A percentile compares a stretch with the other conserved stretches of the same genome.
Conservation (phyloP, 1,140 invertebrate genomes). For the Planococcus citri region DNA sequence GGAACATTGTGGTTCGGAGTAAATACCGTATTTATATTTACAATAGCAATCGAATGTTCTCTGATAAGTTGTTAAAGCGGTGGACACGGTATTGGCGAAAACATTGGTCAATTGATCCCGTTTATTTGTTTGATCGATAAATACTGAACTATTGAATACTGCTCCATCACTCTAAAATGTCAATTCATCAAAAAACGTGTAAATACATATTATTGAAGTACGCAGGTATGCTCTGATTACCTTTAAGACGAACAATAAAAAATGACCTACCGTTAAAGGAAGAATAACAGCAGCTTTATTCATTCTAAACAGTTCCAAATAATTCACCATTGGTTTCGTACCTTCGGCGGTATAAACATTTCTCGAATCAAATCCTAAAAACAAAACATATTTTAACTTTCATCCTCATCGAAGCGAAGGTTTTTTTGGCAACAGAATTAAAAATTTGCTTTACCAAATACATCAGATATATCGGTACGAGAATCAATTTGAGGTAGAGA, state of each 20-base stretch:
- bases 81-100: not conserved
- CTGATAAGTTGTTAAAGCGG: not conserved
- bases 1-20: conserved; percentile 5
- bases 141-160: conserved; percentile 14
- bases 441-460: not conserved
- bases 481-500: not conserved
- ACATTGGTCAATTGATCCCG: not conserved
- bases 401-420: no score
- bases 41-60: not conserved
- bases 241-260: not conserved
- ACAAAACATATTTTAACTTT: no score
- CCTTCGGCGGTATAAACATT: not conserved
- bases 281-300: not conserved
- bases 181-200: not conserved
- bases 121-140: not conserved
- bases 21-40: conserved; percentile 5
- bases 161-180: not conserved
- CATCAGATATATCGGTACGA: not conserved
- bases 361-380: not conserved
- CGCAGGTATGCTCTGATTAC: no score
- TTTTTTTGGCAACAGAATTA: no score
- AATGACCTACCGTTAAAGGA: not conserved
- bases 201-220: no score
- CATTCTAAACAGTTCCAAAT: not conserved
- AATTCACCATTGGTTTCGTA: not conserved